These are phyloP conservation scores for Antheraea assamensis DNA, from an alignment of 2,888 invertebrate genomes.

Conservation along the genomic window DNA sequence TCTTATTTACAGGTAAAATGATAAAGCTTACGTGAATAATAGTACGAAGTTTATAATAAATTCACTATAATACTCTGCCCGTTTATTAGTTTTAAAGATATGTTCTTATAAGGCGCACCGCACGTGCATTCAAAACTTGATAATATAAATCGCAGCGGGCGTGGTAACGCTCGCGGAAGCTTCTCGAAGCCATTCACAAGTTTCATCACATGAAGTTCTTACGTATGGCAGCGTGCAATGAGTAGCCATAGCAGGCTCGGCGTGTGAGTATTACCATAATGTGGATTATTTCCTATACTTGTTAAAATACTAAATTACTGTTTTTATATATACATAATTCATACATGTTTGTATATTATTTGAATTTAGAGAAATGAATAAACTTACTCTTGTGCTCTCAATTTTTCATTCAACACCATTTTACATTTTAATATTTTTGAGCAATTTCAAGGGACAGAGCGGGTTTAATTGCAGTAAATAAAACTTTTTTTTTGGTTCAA, in stretches of 20 bases:
- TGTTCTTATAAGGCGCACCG: neutral
- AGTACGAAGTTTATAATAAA: neutral
- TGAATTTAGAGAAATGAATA: too few species aligned
- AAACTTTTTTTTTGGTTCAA: too few species aligned
- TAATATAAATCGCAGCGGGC: neutral
- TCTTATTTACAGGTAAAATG: too few species aligned
- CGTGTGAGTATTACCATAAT: neutral
- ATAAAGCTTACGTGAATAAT: neutral
- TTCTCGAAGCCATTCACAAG: conserved; percentile 7
- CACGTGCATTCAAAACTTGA: neutral
- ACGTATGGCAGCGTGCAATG: neutral
- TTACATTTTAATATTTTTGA: too few species aligned
- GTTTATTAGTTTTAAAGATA: neutral
- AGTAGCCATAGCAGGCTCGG: neutral
- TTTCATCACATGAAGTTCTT: neutral
- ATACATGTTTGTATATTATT: too few species aligned
- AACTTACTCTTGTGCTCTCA: too few species aligned
- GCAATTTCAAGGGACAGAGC: too few species aligned
- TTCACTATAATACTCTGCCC: neutral
- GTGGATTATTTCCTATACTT: too few species aligned
- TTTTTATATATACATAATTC: too few species aligned
- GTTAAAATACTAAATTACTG: too few species aligned
- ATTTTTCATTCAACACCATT: too few species aligned
- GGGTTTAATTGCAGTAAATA: too few species aligned
- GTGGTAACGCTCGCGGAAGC: neutral